These are phyloP conservation scores for Thunnus maccoyii DNA, from an alignment of 2,113 vertebrate genomes.

Conservation along the genomic window DNA sequence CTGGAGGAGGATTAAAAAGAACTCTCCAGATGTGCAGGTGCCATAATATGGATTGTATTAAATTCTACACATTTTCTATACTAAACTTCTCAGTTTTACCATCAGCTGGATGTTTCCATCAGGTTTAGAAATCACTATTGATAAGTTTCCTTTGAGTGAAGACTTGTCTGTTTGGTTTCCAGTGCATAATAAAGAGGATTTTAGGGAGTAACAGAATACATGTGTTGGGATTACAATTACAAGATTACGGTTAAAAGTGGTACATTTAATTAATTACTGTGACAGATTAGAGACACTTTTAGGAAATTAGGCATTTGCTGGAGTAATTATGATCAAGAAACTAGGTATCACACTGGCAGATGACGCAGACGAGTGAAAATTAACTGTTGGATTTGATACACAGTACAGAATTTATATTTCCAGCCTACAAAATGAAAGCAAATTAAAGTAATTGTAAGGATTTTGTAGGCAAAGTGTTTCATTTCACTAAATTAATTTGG, in stretches of 20 bases:
- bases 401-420: neutral
- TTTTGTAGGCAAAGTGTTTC: neutral
- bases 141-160: slow-evolving; percentile 47
- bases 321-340: neutral
- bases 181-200: neutral
- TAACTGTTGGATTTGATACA: neutral
- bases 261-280: slow-evolving; percentile 2
- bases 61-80: slow-evolving; percentile 1
- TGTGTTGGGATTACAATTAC: neutral
- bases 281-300: neutral
- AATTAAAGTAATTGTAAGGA: neutral
- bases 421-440: neutral
- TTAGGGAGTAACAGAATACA: neutral
- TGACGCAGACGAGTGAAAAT: neutral
- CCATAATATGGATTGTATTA: neutral
- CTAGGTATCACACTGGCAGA: neutral
- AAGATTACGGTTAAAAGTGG: neutral
- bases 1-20: slow-evolving; percentile 10
- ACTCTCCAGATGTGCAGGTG: slow-evolving; percentile 2
- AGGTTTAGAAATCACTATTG: slow-evolving; percentile 1
- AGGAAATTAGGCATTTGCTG: neutral
- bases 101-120: slow-evolving; percentile 32
- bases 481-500: too few relatives aligned
- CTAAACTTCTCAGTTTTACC: slow-evolving; percentile 20
- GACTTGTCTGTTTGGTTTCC: slow-evolving; percentile 26